These are phyloP conservation scores for Aromia moschata DNA, from an alignment of 2,888 invertebrate species.

Conservation along the genomic window DNA sequence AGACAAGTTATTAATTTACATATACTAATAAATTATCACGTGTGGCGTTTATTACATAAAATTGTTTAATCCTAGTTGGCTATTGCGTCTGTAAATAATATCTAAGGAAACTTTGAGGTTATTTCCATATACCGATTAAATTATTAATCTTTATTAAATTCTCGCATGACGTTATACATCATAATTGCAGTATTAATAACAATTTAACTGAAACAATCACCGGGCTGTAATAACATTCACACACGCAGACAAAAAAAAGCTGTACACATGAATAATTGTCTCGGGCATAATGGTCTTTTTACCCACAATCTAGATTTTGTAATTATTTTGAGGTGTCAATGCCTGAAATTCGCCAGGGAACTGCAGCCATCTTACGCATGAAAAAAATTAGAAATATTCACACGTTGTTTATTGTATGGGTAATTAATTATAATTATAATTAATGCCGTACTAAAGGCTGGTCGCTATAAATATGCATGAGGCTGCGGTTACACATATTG, in stretches of 20 bases:
- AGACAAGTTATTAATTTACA: no score
- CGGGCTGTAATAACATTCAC: not conserved
- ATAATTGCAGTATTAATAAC: constrained; percentile 4
- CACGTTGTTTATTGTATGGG: constrained; percentile 28
- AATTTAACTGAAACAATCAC: constrained; percentile 9
- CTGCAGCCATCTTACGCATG: constrained; percentile 4
- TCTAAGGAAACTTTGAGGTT: no score
- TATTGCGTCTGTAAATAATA: no score
- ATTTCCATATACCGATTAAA: no score
- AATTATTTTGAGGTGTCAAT: constrained; percentile 20
- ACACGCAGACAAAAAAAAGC: not conserved
- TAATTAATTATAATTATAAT: constrained; percentile 31
- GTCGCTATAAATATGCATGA: constrained; percentile 27
- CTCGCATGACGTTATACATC: no score
- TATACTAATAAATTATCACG: no score
- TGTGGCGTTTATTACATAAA: no score
- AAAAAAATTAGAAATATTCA: constrained; percentile 25
- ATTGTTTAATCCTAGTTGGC: no score
- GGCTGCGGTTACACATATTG: constrained; percentile 8
- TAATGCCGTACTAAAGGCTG: constrained; percentile 25
- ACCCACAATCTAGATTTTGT: constrained; percentile 15
- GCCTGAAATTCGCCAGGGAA: constrained; percentile 23
- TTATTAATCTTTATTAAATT: no score
- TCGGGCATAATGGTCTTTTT: not conserved
- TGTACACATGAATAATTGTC: not conserved